Evolutionary conservation across 1,140 invertebrate genomes (phyloP).

Genomic region (Elymnias hypermnestra): DNA sequence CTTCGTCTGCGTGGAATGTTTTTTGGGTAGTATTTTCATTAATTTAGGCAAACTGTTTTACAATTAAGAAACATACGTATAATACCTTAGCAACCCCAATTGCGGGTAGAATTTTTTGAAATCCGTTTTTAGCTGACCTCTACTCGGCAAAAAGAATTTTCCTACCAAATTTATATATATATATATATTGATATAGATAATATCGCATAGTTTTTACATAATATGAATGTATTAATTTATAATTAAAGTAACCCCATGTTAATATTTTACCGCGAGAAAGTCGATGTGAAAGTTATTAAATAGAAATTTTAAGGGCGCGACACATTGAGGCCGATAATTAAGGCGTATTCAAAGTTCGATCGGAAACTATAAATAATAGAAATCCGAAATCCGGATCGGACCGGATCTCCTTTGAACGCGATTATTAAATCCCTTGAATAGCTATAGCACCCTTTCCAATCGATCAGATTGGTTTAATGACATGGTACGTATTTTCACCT

Average conservation of each 20-base stretch:
- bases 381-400: constrained; percentile 57
- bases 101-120: too few species aligned
- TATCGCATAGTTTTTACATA: too few species aligned
- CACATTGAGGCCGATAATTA: constrained; percentile 66
- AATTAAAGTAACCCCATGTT: constrained; percentile 28
- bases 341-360: constrained; percentile 67
- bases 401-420: constrained; percentile 68
- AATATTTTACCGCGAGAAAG: constrained; percentile 40
- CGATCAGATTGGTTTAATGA: constrained; percentile 68
- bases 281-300: constrained; percentile 54
- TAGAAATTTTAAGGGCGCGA: constrained; percentile 52
- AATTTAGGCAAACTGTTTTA: too few species aligned
- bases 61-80: too few species aligned
- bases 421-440: constrained; percentile 60
- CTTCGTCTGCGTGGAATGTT: too few species aligned
- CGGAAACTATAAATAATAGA: constrained; percentile 74
- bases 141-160: too few species aligned
- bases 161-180: too few species aligned
- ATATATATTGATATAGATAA: too few species aligned
- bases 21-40: too few species aligned
- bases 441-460: constrained; percentile 56
- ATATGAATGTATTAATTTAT: constrained; percentile 15
- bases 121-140: too few species aligned
- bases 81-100: too few species aligned
- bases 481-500: constrained; percentile 52